Conservation (phyloP, 2,888 invertebrate genomes). For the Saturnia japonica region DNA sequence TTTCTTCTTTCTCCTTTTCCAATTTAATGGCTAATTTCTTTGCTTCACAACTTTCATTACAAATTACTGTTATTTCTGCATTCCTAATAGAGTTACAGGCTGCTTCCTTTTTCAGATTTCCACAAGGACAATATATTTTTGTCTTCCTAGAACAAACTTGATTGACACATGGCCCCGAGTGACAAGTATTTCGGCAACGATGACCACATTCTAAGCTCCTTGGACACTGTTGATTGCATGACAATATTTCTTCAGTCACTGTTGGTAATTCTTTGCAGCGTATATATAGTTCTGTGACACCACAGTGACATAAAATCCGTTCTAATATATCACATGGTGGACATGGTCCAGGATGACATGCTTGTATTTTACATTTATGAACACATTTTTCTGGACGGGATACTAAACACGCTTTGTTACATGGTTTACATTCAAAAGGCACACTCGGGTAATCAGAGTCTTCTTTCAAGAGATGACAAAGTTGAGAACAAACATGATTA, state of each 20-base stretch:
- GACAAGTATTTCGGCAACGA: conserved; percentile 88
- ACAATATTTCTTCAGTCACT: conserved; percentile 73
- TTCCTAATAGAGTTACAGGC: conserved; percentile 83
- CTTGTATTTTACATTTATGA: conserved; percentile 86
- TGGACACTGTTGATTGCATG: conserved; percentile 93
- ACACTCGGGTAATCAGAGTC: conserved; percentile 69
- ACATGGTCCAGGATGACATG: conserved; percentile 89
- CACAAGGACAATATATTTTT: conserved; percentile 89
- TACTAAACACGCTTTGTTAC: conserved; percentile 81
- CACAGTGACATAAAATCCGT: conserved; percentile 91
- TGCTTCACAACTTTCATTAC: conserved; percentile 84
- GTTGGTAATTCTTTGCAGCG: conserved; percentile 86
- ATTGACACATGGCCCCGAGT: conserved; percentile 86
- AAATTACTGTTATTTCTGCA: conserved; percentile 75
- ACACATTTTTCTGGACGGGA: conserved; percentile 87
- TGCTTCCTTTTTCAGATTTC: conserved; percentile 87
- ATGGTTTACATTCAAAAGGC: conserved; percentile 66
- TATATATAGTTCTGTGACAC: conserved; percentile 87
- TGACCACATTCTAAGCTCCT: conserved; percentile 94
- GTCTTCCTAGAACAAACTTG: conserved; percentile 90
- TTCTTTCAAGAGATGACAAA: conserved; percentile 84
- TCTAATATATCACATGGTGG: conserved; percentile 87
- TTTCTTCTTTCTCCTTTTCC: conserved; percentile 79
- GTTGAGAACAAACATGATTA: conserved; percentile 87
- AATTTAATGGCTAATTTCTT: conserved; percentile 80